phyloP scores from a whole-genome alignment of 2,797 vertebrate species.

The Gymnothorax reevesii region DNA sequence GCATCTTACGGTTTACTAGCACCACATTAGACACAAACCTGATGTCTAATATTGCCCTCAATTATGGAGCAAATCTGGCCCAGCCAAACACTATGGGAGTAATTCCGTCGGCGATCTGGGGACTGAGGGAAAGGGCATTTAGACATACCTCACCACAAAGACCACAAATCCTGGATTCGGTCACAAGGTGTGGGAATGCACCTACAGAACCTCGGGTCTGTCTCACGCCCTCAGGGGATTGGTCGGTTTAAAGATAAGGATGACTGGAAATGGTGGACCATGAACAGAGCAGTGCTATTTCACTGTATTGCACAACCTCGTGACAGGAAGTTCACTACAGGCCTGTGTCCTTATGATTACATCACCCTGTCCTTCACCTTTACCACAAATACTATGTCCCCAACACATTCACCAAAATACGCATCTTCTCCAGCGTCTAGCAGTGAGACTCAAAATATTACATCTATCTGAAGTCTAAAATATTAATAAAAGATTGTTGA shows the following conservation, averaged over 20 bases:
- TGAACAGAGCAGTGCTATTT: slow-evolving; percentile 31
- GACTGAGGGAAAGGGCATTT: background rate
- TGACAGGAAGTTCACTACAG: slow-evolving; percentile 19
- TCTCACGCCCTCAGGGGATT: background rate
- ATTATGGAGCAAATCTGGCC: background rate
- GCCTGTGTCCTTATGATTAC: background rate
- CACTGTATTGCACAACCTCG: slow-evolving; percentile 20
- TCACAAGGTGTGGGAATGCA: background rate
- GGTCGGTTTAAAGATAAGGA: slow-evolving; percentile 1
- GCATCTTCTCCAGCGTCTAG: too few relatives aligned
- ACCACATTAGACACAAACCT: background rate
- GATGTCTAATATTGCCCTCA: background rate
- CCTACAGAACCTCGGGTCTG: background rate
- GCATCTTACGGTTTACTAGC: background rate
- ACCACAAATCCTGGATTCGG: background rate
- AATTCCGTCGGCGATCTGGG: background rate
- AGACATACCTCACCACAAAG: too few relatives aligned
- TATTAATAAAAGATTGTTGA: too few relatives aligned
- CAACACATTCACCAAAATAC: background rate
- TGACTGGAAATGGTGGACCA: background rate
- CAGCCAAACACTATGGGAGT: background rate
- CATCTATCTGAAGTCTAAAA: too few relatives aligned
- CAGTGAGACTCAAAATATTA: too few relatives aligned
- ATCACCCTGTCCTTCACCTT: background rate
- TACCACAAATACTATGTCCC: background rate